Percentiles rank a stretch among this genome's conserved stretches.
These are phyloP conservation scores for Falco punctatus DNA, from an alignment of 2,113 vertebrate species.

Conservation along the genomic window DNA sequence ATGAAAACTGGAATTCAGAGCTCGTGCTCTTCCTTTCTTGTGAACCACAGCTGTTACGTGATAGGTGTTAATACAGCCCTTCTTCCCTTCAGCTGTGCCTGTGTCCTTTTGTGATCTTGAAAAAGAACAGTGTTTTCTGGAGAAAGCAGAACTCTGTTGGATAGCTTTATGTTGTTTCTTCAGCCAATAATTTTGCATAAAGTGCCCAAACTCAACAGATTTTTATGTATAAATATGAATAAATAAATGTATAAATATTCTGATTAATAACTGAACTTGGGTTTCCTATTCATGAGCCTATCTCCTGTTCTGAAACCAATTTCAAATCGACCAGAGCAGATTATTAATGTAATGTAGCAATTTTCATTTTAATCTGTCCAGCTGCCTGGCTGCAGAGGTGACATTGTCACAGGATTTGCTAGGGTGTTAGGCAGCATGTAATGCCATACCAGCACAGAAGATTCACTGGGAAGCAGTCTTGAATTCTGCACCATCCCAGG, in stretches of 20 bases:
- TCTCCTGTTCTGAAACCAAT: background rate
- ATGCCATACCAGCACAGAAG: background rate
- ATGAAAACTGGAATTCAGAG: background rate
- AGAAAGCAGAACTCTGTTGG: background rate
- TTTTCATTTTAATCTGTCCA: background rate
- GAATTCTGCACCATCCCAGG: background rate
- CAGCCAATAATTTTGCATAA: constrained; percentile 29
- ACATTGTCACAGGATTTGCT: background rate
- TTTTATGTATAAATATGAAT: constrained; percentile 23
- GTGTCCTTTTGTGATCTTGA: background rate
- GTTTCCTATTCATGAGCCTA: background rate
- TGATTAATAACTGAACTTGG: background rate
- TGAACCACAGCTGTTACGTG: background rate
- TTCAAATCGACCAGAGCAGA: background rate
- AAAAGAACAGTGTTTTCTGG: background rate
- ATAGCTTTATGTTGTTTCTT: constrained; percentile 11
- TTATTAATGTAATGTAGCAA: background rate
- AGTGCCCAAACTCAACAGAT: background rate
- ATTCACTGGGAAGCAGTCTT: background rate
- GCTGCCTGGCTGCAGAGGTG: background rate
- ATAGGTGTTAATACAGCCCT: background rate
- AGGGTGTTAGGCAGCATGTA: background rate
- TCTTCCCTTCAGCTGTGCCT: background rate
- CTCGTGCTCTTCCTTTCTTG: background rate
- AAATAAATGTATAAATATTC: constrained; percentile 16